Conservation (phyloP, 2,888 invertebrate genomes). For the Ferdinandea cuprea region DNA sequence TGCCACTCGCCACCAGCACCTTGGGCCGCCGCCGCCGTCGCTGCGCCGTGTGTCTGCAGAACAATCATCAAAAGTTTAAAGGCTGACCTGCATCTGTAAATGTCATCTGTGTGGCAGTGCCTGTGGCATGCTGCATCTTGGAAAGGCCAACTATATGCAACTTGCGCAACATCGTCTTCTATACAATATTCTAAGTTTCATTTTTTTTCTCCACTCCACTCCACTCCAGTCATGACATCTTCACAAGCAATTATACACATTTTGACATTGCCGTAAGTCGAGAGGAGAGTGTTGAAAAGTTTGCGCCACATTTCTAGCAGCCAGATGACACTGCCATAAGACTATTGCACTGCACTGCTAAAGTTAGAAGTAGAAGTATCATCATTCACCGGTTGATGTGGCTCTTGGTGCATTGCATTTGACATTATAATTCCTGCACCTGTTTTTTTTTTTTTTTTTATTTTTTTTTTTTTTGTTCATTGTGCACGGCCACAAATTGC, state of each 20-base stretch:
- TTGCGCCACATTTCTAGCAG: slow-evolving; percentile 60
- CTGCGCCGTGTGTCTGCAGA: no score
- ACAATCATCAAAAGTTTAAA: slow-evolving; percentile 31
- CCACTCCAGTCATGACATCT: slow-evolving; percentile 67
- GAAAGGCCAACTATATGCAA: slow-evolving; percentile 46
- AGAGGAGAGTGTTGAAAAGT: slow-evolving; percentile 65
- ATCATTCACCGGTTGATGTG: slow-evolving; percentile 65
- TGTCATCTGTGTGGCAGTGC: slow-evolving; percentile 58
- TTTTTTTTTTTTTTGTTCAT: slow-evolving; percentile 40
- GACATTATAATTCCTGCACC: slow-evolving; percentile 74
- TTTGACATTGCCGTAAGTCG: slow-evolving; percentile 58
- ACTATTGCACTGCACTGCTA: slow-evolving; percentile 53
- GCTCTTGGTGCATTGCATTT: slow-evolving; percentile 57
- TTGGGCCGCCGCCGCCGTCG: no score
- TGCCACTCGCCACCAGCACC: slow-evolving; percentile 14
- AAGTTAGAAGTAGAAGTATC: slow-evolving; percentile 44
- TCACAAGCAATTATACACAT: slow-evolving; percentile 67
- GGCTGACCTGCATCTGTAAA: slow-evolving; percentile 62
- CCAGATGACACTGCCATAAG: slow-evolving; percentile 47
- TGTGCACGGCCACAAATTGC: slow-evolving; percentile 67
- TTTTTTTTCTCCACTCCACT: background rate
- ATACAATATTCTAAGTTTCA: slow-evolving; percentile 35
- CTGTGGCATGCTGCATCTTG: slow-evolving; percentile 8
- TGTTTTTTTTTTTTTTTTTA: slow-evolving; percentile 51
- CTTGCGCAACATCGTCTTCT: slow-evolving; percentile 38